Evolutionary conservation across 2,797 vertebrate genomes (phyloP), one percentile per base, ranked within the genome.

Genomic region (Scarus forsteni): DNA sequence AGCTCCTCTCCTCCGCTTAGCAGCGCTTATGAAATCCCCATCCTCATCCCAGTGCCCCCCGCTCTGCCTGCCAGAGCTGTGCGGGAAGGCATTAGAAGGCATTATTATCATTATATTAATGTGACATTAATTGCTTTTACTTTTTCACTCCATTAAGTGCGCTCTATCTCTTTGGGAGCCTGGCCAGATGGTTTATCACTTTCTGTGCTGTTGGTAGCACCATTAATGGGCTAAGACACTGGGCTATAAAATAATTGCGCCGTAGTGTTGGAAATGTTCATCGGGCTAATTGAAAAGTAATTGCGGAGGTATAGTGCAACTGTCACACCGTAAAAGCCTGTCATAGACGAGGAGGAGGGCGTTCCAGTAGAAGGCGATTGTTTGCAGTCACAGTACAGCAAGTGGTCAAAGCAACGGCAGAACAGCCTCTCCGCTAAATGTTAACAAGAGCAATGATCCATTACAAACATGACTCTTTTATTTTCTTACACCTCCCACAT

Each of bases 31-130:
- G 74, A 66, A 75, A 81, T 81, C 78, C 54, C 79, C 46, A 76
- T 90, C 87, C 84, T 77, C 71, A 68, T 82, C 79, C 72, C 51
- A 54, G 52, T 54, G 35, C 34, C 50, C 38, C 46, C 79, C 66
- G 83, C 86, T 84, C 85, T 76, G 84, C 73, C 81, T 83, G 87
- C 90, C 88, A 84, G 87, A 79, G 86, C 92, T 90, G 88, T 84
- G 85, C 90, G 88, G 88, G 88, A 92, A 89, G 90, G 93, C 92
- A 94, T 95, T 95, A 95, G 88, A 92, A 89, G 90, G 93, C 92
- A 94, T 95, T 95, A 95, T 95, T 95, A 94, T 95, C 93, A 90
- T 95, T 95, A 94, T 94, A 95, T 95, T 95, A 95, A 95, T 95
- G 94, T 95, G 94, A 95, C 94, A 95, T 95, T 95, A 95, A 95